Conservation (phyloP, 2,113 vertebrate genomes). For the Tauraco erythrolophus region DNA sequence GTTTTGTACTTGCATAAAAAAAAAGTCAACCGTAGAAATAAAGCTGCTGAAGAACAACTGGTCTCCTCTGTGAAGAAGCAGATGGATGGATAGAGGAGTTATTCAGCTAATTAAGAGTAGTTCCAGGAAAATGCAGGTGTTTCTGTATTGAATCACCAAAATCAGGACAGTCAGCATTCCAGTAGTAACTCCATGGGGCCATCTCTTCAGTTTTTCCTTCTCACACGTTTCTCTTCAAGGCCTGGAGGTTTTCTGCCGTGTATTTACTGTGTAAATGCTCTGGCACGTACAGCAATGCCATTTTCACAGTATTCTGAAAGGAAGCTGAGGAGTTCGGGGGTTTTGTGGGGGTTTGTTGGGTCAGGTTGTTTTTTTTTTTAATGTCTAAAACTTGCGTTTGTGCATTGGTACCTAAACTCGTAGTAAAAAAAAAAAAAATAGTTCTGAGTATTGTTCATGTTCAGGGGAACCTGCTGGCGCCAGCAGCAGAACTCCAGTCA, state of each 20-base stretch:
- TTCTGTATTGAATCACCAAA: background rate
- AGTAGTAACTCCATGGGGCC: background rate
- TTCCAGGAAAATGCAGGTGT: background rate
- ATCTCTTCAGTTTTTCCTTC: background rate
- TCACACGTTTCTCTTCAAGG: background rate
- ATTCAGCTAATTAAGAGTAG: background rate
- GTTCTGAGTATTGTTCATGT: background rate
- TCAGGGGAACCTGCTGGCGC: background rate
- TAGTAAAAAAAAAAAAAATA: background rate
- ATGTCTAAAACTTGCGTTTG: background rate
- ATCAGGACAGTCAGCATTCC: background rate
- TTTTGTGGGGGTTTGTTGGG: background rate
- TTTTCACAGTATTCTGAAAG: background rate
- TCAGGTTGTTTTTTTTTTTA: background rate
- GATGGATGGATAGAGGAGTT: background rate
- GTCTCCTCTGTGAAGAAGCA: background rate
- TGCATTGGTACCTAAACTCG: background rate
- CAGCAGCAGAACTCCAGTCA: background rate
- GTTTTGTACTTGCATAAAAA: background rate
- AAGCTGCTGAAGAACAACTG: background rate
- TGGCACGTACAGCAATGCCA: background rate
- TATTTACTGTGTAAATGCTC: slow-evolving; percentile 34
- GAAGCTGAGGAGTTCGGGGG: background rate
- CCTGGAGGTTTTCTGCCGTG: background rate
- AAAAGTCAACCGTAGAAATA: background rate